Evolutionary conservation across 2,113 vertebrate genomes (phyloP).

Genomic region (Actenoides lindsayi): DNA sequence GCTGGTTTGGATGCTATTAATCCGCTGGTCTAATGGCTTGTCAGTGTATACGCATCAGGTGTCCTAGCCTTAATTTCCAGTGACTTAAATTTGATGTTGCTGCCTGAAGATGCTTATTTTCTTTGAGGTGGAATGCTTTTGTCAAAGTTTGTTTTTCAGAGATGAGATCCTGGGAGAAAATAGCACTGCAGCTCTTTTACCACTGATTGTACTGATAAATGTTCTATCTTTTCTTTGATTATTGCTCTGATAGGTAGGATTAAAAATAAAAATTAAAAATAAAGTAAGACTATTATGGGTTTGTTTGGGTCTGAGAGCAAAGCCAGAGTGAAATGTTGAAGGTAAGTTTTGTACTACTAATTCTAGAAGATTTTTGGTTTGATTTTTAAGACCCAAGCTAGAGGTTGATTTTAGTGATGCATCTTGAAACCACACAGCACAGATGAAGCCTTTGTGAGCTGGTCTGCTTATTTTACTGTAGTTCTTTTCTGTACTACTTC

Average conservation of each 20-base stretch:
- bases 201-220: slow-evolving; percentile 19
- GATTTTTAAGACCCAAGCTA: not conserved
- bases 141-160: not conserved
- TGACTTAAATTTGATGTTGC: slow-evolving; percentile 49
- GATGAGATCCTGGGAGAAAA: slow-evolving; percentile 46
- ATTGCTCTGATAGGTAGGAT: not conserved
- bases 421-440: not conserved
- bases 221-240: slow-evolving; percentile 37
- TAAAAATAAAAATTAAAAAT: not conserved
- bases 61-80: not conserved
- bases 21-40: not conserved
- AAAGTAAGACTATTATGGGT: not conserved
- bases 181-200: slow-evolving; percentile 36
- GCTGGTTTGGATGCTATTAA: not conserved
- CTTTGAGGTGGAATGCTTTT: slow-evolving; percentile 55
- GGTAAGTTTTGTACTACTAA: not conserved
- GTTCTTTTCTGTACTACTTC: not conserved
- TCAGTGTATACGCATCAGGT: not conserved
- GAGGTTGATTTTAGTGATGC: not conserved
- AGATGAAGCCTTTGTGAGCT: not conserved
- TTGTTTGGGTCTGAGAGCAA: not conserved
- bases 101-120: slow-evolving; percentile 63
- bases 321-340: not conserved
- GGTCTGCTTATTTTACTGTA: not conserved
- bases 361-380: not conserved